Evolutionary conservation across 2,113 vertebrate genomes (phyloP).

Genomic region (Channa maculata): DNA sequence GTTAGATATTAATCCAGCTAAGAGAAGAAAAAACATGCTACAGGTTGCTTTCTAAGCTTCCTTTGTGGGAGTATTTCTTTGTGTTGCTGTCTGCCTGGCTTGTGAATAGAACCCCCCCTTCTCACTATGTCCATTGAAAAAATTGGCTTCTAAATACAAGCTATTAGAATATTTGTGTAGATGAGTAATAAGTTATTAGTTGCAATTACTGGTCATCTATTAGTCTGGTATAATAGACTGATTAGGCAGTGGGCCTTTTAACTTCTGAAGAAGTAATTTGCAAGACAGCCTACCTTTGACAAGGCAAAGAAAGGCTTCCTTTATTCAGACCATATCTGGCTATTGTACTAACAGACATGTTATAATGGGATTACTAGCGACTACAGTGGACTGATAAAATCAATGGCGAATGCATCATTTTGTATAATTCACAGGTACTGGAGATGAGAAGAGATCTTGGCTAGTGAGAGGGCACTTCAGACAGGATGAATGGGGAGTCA

Average conservation of each 20-base stretch:
- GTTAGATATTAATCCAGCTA: slow-evolving; percentile 85
- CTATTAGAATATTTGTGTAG: slow-evolving; percentile 88
- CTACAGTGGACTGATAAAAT: slow-evolving; percentile 80
- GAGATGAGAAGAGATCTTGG: slow-evolving; percentile 73
- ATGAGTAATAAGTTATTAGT: slow-evolving; percentile 89
- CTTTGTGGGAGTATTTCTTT: slow-evolving; percentile 84
- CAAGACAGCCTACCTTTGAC: slow-evolving; percentile 82
- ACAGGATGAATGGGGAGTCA: slow-evolving; percentile 63
- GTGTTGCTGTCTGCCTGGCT: slow-evolving; percentile 80
- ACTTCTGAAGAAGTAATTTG: slow-evolving; percentile 87
- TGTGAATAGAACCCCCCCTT: slow-evolving; percentile 77
- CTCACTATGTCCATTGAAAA: slow-evolving; percentile 81
- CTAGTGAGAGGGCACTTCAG: slow-evolving; percentile 78
- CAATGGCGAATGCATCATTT: slow-evolving; percentile 78
- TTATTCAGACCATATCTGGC: slow-evolving; percentile 82
- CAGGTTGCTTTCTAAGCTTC: slow-evolving; percentile 86
- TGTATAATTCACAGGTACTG: slow-evolving; percentile 81
- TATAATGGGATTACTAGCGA: slow-evolving; percentile 85
- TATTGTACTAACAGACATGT: slow-evolving; percentile 85
- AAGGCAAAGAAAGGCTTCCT: slow-evolving; percentile 82
- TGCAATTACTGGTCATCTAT: slow-evolving; percentile 90
- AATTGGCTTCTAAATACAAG: slow-evolving; percentile 87
- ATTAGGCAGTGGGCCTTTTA: slow-evolving; percentile 85
- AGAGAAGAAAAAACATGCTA: slow-evolving; percentile 85
- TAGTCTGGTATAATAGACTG: slow-evolving; percentile 85